Evolutionary conservation across 2,797 vertebrate genomes (phyloP).

Genomic region (Percopsis omiscomaycus): DNA sequence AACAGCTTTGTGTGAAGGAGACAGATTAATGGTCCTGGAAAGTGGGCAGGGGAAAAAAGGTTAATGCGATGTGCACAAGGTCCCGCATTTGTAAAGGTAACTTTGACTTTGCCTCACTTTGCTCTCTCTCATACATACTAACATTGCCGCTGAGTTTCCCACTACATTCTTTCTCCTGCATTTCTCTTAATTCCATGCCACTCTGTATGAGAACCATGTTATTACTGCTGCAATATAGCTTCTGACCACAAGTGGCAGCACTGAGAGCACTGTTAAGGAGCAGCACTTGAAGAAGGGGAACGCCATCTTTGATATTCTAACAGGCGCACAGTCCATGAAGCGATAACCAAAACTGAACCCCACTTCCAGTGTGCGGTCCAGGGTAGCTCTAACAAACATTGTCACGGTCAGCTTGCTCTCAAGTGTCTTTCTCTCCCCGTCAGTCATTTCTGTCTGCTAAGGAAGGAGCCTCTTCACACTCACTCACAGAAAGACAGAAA

Average conservation of each 20-base stretch:
- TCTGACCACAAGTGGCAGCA: too few species aligned
- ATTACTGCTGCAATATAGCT: too few species aligned
- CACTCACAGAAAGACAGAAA: constrained; percentile 60
- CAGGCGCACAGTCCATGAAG: too few species aligned
- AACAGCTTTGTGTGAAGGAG: constrained; percentile 54
- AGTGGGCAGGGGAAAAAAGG: constrained; percentile 22
- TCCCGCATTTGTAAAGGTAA: constrained; percentile 65
- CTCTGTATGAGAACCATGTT: too few species aligned
- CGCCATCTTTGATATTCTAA: too few species aligned
- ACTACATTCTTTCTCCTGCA: constrained; percentile 59
- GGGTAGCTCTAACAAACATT: too few species aligned
- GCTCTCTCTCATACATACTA: constrained; percentile 36
- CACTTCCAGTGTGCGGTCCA: too few species aligned
- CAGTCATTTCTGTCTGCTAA: constrained; percentile 36
- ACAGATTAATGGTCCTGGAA: constrained; percentile 51
- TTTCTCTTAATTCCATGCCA: not conserved
- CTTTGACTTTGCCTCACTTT: constrained; percentile 47
- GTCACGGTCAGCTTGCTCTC: too few species aligned
- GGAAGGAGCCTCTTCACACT: constrained; percentile 49
- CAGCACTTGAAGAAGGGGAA: too few species aligned
- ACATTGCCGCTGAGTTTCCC: constrained; percentile 53
- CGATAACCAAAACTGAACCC: too few species aligned
- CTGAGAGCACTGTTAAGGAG: too few species aligned
- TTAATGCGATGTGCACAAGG: constrained; percentile 66
- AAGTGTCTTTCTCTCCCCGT: not conserved